Evolutionary conservation across 2,113 vertebrate genomes (phyloP).

Genomic region (Mellivora capensis): DNA sequence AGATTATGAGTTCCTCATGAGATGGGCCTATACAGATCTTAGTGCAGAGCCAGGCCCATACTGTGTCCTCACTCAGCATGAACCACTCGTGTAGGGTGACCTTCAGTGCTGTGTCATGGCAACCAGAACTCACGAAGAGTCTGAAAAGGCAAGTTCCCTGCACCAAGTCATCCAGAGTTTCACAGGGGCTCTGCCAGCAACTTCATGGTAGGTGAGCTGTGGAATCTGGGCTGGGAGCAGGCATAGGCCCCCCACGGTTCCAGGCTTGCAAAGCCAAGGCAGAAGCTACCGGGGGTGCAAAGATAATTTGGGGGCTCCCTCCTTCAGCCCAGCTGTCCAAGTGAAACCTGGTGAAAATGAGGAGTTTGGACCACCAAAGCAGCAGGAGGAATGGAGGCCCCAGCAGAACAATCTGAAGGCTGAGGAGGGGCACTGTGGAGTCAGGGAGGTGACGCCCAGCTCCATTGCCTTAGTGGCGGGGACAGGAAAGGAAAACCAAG

Average conservation of each 20-base stretch:
- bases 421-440: background rate
- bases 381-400: background rate
- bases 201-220: background rate
- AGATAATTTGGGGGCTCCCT: background rate
- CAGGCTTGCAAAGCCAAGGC: background rate
- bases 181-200: background rate
- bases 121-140: constrained; percentile 7
- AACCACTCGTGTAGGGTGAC: background rate
- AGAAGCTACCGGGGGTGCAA: background rate
- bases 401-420: background rate
- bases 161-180: constrained; percentile 17
- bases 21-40: background rate
- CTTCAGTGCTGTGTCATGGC: background rate
- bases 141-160: background rate
- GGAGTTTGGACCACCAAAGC: background rate
- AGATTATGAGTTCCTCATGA: background rate
- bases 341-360: constrained; percentile 35
- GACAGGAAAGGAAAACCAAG: constrained; percentile 26
- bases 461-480: background rate
- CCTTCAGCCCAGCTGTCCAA: background rate
- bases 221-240: background rate
- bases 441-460: background rate
- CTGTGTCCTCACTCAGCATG: background rate
- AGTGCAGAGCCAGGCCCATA: background rate
- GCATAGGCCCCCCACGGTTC: background rate